Percentiles rank a stretch among this genome's conserved stretches.
Conservation (phyloP, 2,797 vertebrate species). For the Tenualosa ilisha region DNA sequence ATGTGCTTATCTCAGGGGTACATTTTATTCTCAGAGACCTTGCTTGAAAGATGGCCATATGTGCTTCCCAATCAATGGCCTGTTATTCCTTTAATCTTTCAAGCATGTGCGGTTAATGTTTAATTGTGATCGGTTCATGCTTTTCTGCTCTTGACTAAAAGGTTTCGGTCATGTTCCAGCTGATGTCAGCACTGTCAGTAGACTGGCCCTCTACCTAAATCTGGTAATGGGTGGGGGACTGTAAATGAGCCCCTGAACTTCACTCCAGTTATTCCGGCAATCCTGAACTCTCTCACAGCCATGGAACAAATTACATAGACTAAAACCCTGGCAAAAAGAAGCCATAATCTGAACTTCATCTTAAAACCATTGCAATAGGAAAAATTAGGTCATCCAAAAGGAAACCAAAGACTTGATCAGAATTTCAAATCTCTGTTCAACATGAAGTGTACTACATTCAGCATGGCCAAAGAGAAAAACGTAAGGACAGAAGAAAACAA, state of each 20-base stretch:
- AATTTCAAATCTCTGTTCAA: constrained; percentile 79
- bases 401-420: constrained; percentile 84
- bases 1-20: neutral
- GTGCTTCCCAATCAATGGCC: neutral
- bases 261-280: constrained; percentile 72
- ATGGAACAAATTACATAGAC: constrained; percentile 81
- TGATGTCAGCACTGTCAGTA: constrained; percentile 44
- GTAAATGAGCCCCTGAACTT: constrained; percentile 62
- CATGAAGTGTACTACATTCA: constrained; percentile 78
- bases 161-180: constrained; percentile 40
- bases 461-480: constrained; percentile 47
- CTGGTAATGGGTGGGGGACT: constrained; percentile 52
- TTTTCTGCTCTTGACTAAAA: neutral
- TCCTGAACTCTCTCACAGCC: constrained; percentile 68
- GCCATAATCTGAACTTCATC: constrained; percentile 80
- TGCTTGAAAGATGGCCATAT: neutral
- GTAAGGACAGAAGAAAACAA: neutral
- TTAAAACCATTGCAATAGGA: constrained; percentile 78
- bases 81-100: neutral
- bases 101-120: neutral
- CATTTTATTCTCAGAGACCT: neutral
- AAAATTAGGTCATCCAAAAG: constrained; percentile 81
- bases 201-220: constrained; percentile 40
- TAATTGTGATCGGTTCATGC: neutral
- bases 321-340: constrained; percentile 75